These are phyloP conservation scores for Actenoides lindsayi DNA, from an alignment of 2,113 vertebrate species.

Conservation along the genomic window DNA sequence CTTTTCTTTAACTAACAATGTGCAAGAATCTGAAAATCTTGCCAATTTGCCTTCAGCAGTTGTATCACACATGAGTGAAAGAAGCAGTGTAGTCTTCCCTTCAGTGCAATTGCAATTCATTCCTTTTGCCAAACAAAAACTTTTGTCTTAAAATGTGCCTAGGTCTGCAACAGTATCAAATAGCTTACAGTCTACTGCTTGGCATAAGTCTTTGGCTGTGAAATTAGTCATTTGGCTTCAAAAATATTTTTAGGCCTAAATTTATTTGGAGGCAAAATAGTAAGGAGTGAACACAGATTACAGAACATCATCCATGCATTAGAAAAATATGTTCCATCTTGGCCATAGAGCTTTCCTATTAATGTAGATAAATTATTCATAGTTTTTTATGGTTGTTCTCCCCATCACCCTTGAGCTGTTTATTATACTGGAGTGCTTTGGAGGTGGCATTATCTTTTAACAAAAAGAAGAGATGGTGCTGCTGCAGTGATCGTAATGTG, in stretches of 20 bases:
- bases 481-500: not conserved
- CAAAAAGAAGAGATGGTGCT: not conserved
- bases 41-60: not conserved
- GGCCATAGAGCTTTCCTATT: not conserved
- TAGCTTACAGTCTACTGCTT: not conserved
- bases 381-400: not conserved
- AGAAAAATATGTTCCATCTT: not conserved
- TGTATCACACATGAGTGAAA: not conserved
- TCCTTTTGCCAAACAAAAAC: constrained; percentile 34
- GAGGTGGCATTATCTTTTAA: not conserved
- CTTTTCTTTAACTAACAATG: not conserved
- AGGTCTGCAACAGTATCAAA: not conserved
- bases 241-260: constrained; percentile 23
- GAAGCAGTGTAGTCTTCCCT: not conserved
- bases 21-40: not conserved
- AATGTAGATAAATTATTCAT: not conserved
- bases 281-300: not conserved
- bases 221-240: constrained; percentile 34
- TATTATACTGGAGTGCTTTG: not conserved
- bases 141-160: not conserved
- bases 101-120: not conserved
- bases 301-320: not conserved
- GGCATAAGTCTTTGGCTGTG: constrained; percentile 36
- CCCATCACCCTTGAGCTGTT: not conserved
- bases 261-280: constrained; percentile 31